A percentile compares a stretch with the other conserved stretches of the same genome.
Evolutionary conservation across 2,113 vertebrate genomes (phyloP).

Genomic region (Aplodontia rufa): DNA sequence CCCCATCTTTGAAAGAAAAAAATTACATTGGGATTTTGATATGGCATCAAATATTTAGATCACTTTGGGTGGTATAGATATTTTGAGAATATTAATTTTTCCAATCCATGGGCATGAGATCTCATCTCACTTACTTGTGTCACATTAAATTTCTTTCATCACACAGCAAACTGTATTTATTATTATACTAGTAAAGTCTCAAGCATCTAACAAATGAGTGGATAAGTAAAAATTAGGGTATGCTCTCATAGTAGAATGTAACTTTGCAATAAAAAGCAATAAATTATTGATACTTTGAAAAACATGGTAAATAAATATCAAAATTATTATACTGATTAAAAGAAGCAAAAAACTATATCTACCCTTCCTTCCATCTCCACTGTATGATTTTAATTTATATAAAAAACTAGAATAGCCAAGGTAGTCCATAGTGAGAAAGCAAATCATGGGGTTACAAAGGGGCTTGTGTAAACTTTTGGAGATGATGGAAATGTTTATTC

Average conservation of each 20-base stretch:
- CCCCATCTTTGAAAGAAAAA: too few relatives aligned
- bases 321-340: slow-evolving; percentile 3
- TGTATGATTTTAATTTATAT: slow-evolving; percentile 2
- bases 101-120: neutral
- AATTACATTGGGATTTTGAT: neutral
- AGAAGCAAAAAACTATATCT: neutral
- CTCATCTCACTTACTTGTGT: neutral
- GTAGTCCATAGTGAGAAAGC: neutral
- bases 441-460: neutral
- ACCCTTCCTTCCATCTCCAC: neutral
- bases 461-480: neutral
- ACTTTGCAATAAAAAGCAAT: neutral
- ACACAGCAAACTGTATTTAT: neutral
- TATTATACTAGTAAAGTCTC: neutral
- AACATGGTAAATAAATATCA: neutral
- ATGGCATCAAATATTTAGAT: neutral
- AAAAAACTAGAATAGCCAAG: neutral
- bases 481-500: neutral
- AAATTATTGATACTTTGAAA: neutral
- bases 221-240: neutral
- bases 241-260: neutral
- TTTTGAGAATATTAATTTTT: neutral
- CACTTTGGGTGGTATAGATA: neutral
- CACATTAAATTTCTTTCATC: neutral
- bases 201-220: neutral